phyloP scores from a whole-genome alignment of 2,113 vertebrate genomes.

The Eptesicus fuscus region DNA sequence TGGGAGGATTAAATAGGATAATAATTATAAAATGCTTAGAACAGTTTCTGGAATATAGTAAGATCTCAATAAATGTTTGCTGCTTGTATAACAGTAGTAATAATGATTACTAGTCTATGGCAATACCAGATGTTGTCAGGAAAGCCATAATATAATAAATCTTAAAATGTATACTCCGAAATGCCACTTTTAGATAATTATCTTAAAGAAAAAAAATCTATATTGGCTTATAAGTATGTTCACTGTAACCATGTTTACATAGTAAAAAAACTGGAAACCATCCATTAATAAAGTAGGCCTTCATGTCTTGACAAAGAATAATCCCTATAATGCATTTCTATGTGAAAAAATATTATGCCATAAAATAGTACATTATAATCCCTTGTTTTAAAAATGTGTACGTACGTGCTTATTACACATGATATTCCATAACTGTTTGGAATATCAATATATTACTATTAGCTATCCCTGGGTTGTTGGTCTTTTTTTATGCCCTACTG shows the following conservation, averaged over 20 bases:
- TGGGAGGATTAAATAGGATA: not conserved
- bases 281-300: not conserved
- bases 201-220: slow-evolving; percentile 10
- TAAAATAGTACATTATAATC: not conserved
- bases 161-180: not conserved
- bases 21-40: not conserved
- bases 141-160: not conserved
- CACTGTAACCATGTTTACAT: not conserved
- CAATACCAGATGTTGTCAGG: not conserved
- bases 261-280: not conserved
- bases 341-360: not conserved
- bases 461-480: not conserved
- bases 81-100: not conserved
- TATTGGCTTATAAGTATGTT: not conserved
- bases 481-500: not conserved
- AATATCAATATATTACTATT: not conserved
- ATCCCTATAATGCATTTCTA: not conserved
- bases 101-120: not conserved
- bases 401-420: not conserved
- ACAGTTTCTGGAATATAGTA: not conserved
- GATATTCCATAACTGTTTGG: not conserved
- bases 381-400: slow-evolving; percentile 27
- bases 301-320: not conserved
- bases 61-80: not conserved
- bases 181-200: slow-evolving; percentile 34